Conservation (phyloP, 2,113 vertebrate species). For the Bombycilla garrulus region DNA sequence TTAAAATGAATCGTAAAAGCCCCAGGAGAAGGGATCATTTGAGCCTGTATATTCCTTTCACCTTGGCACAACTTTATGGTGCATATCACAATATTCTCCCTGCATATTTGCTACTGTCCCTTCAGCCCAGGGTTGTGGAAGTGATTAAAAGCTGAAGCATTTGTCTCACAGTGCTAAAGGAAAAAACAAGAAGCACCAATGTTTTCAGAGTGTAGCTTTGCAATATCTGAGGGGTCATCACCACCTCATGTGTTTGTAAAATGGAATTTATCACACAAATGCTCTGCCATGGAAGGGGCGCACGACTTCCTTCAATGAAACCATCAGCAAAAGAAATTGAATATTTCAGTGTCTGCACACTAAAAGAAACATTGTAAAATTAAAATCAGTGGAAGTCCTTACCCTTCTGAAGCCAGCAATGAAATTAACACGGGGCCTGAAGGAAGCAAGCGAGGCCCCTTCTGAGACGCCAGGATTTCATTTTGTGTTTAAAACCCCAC, state of each 20-base stretch:
- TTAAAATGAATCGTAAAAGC: neutral
- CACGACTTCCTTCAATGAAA: neutral
- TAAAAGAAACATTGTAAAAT: neutral
- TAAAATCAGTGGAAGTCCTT: neutral
- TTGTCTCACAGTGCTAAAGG: neutral
- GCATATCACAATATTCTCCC: neutral
- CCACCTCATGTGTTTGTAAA: neutral
- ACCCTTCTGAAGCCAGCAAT: neutral
- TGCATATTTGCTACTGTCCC: neutral
- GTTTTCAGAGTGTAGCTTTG: neutral
- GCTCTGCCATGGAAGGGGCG: neutral
- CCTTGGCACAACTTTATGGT: neutral
- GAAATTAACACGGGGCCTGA: neutral
- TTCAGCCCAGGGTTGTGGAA: neutral
- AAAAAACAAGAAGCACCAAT: neutral
- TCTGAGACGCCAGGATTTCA: neutral
- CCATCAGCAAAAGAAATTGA: neutral
- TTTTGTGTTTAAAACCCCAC: constrained; percentile 4
- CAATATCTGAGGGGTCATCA: neutral
- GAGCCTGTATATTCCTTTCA: neutral
- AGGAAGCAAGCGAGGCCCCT: neutral
- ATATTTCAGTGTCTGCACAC: neutral
- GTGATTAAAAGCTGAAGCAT: neutral
- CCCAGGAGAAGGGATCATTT: neutral
- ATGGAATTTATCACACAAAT: neutral